Evolutionary conservation across 2,797 vertebrate species (phyloP).

Genomic region (Gobionotothen gibberifrons): DNA sequence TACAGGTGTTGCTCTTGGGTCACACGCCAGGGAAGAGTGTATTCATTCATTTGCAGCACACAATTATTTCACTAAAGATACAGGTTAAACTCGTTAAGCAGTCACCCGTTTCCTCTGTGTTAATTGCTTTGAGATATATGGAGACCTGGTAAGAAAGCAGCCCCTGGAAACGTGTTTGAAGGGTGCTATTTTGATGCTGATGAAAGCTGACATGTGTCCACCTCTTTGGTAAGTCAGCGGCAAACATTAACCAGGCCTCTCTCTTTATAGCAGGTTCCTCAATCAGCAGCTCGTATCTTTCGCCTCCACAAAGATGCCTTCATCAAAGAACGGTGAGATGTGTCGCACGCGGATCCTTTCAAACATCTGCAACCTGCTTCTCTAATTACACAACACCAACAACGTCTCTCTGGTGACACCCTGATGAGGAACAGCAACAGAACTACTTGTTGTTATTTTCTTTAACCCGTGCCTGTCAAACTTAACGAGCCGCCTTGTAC

Average conservation of each 20-base stretch:
- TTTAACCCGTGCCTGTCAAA: constrained; percentile 43
- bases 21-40: background rate
- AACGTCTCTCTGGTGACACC: constrained; percentile 31
- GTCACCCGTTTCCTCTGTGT: constrained; percentile 38
- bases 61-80: constrained; percentile 47
- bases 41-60: constrained; percentile 28
- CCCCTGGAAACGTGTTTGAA: constrained; percentile 33
- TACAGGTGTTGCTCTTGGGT: constrained; percentile 18
- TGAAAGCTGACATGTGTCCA: constrained; percentile 64
- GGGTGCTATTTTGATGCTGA: constrained; percentile 60
- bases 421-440: constrained; percentile 45
- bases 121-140: constrained; percentile 61
- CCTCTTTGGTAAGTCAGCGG: constrained; percentile 39
- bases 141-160: constrained; percentile 52
- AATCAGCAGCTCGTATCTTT: constrained; percentile 23
- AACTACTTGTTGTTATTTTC: constrained; percentile 65
- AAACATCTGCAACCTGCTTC: constrained; percentile 48
- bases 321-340: constrained; percentile 42
- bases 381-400: constrained; percentile 44
- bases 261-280: constrained; percentile 49
- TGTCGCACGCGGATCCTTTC: constrained; percentile 11
- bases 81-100: constrained; percentile 60
- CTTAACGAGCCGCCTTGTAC: constrained; percentile 31
- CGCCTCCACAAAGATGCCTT: constrained; percentile 36
- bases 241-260: constrained; percentile 60